Conservation (phyloP, 2,888 invertebrate species). For the Melieria crassipennis region DNA sequence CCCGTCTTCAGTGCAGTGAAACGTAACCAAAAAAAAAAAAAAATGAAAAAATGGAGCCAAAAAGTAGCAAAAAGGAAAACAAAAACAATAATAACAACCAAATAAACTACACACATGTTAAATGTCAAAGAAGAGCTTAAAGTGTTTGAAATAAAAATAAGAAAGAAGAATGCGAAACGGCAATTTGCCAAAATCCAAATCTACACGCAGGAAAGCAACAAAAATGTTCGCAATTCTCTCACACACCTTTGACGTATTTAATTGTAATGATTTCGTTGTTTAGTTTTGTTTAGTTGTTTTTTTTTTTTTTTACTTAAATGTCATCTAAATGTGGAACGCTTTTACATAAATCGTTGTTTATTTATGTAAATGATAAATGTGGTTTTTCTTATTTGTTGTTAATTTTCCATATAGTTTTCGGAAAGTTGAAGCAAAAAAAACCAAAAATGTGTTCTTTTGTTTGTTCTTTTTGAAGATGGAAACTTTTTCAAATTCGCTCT, state of each 20-base stretch:
- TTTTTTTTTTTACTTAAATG: conserved; percentile 49
- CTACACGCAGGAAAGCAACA: not conserved
- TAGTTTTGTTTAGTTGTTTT: not conserved
- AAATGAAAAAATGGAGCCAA: not conserved
- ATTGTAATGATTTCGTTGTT: not conserved
- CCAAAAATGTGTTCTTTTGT: conserved; percentile 8
- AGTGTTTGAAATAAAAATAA: conserved; percentile 54
- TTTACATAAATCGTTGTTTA: conserved; percentile 60
- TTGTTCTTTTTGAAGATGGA: conserved; percentile 23
- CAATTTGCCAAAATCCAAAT: too few relatives aligned
- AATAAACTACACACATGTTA: not conserved
- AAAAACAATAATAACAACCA: not conserved
- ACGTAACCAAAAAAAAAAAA: conserved; percentile 30
- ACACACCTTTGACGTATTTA: conserved; percentile 5
- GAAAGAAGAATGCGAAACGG: conserved; percentile 37
- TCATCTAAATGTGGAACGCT: conserved; percentile 60
- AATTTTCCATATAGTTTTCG: conserved; percentile 22
- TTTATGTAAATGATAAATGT: conserved; percentile 58
- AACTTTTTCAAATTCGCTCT: conserved; percentile 38
- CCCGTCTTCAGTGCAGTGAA: conserved; percentile 54
- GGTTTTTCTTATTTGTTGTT: conserved; percentile 46
- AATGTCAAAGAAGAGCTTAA: conserved; percentile 53
- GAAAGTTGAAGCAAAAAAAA: not conserved
- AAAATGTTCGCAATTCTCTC: conserved; percentile 26
- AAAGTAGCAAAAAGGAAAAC: conserved; percentile 30